Evolutionary conservation across 2,888 invertebrate genomes (phyloP), one percentile per base, ranked within the genome.

Genomic region (Physocephala rufipes): DNA sequence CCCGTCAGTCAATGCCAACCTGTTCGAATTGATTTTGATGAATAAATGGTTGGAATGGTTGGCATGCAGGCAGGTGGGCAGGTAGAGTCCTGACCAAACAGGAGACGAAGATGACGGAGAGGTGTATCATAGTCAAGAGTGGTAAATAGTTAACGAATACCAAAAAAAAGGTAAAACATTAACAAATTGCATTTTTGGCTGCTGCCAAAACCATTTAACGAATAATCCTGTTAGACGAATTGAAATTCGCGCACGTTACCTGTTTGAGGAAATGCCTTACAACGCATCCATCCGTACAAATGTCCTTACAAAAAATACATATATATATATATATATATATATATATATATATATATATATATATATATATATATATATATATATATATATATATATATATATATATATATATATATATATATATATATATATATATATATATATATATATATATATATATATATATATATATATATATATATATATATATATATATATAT

Each of bases 171-270:
- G 12, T n/a, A 53, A 19, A 19, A 47, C 12, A 12, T 15, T 16
- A 47, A 51, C 51, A 19, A 16, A 51, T 19, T 51, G 16, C 21
- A 53, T 36, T 36, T 36, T 53, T 53, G 24, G 53, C 24, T 21
- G 53, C 43, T 36, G 61, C 45, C 43, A 24, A 67, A 67, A 45
- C 36, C 24, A 24, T 28, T 26, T 51, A 65, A 51, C 51, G 65
- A 30, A 59, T 61, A 59, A 67, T 67, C 67, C 67, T 61, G 67
- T 67, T 67, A 67, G 26, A 36, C 36, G 30, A 61, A 64, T 49
- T 24, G 21, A 36, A 36, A 9, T 36, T 28, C 15, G n/a, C 49
- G 15, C 15, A 30, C 55, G 55, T 13, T n/a, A n/a, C n/a, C n/a
- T n/a, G n/a, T n/a, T n/a, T n/a, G n/a, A n/a, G n/a, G n/a, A n/a